phyloP scores from a whole-genome alignment of 2,113 vertebrate species.

The Nothobranchius kuhntae region DNA sequence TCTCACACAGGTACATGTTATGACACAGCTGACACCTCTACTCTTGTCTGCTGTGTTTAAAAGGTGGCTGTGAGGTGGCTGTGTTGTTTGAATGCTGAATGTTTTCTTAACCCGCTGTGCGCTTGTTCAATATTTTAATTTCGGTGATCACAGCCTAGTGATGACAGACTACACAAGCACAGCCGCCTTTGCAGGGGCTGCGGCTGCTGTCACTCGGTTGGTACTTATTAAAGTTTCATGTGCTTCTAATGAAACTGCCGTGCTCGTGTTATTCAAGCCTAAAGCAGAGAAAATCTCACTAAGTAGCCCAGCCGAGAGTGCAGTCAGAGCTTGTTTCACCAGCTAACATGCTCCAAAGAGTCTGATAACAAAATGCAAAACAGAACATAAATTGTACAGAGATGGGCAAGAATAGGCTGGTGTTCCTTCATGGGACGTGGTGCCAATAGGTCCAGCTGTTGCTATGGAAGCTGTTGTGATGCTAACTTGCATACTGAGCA shows the following conservation, averaged over 20 bases:
- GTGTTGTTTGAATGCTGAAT: neutral
- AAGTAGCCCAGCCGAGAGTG: constrained; percentile 20
- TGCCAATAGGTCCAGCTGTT: neutral
- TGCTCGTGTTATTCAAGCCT: constrained; percentile 15
- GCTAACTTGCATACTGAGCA: neutral
- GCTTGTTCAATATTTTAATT: constrained; percentile 18
- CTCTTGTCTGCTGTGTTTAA: constrained; percentile 17
- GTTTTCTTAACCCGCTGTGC: constrained; percentile 11
- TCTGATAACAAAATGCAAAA: constrained; percentile 24
- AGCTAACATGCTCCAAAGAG: constrained; percentile 20
- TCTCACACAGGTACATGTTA: constrained; percentile 13
- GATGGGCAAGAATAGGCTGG: neutral
- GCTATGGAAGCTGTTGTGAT: neutral
- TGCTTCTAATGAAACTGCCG: constrained; percentile 39
- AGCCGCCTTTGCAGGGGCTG: neutral
- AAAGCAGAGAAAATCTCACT: constrained; percentile 18
- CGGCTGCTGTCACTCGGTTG: constrained; percentile 14
- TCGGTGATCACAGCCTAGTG: constrained; percentile 7
- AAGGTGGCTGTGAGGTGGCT: neutral
- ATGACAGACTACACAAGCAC: constrained; percentile 25
- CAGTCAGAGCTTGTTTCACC: constrained; percentile 23
- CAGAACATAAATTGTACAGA: constrained; percentile 3
- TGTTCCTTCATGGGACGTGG: constrained; percentile 4
- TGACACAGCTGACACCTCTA: constrained; percentile 31
- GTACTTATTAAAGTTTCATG: constrained; percentile 55